These are phyloP conservation scores for Leucophenga maculata DNA, from an alignment of 2,888 invertebrate species.

Conservation along the genomic window DNA sequence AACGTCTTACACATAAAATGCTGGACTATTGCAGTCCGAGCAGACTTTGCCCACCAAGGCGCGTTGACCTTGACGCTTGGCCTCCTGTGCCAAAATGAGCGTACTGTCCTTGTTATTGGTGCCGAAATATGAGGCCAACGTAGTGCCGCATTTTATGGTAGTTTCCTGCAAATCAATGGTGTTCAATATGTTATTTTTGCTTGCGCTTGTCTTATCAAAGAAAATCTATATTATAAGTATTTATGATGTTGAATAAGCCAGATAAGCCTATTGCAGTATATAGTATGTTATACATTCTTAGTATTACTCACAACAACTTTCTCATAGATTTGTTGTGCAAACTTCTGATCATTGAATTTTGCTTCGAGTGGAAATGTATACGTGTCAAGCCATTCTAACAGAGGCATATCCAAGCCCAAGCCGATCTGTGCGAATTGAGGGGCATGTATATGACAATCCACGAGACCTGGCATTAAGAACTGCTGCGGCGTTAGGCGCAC, in stretches of 20 bases:
- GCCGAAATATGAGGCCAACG: slow-evolving; percentile 91
- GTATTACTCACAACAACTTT: slow-evolving; percentile 87
- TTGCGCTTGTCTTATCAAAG: background rate
- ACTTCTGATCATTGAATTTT: slow-evolving; percentile 78
- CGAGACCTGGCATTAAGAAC: slow-evolving; percentile 88
- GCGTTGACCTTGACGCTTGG: slow-evolving; percentile 80
- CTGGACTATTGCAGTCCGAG: slow-evolving; percentile 68
- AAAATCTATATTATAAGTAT: too few species aligned
- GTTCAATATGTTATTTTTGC: background rate
- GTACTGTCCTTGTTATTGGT: slow-evolving; percentile 83
- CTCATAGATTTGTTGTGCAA: slow-evolving; percentile 81
- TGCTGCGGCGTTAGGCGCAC: slow-evolving; percentile 72
- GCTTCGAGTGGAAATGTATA: slow-evolving; percentile 91
- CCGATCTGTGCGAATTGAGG: slow-evolving; percentile 91
- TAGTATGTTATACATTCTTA: too few species aligned
- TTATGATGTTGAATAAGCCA: too few species aligned
- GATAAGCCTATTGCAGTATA: too few species aligned
- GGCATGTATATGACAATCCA: slow-evolving; percentile 93
- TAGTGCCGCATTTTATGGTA: slow-evolving; percentile 85
- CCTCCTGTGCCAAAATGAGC: slow-evolving; percentile 80
- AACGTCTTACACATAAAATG: slow-evolving; percentile 66
- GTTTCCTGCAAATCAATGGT: slow-evolving; percentile 75
- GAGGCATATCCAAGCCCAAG: slow-evolving; percentile 83
- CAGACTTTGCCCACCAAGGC: slow-evolving; percentile 89
- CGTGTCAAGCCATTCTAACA: slow-evolving; percentile 87